Base-by-base conservation (phyloP, 2,888 invertebrate genomes). In the Labia minor region DNA sequence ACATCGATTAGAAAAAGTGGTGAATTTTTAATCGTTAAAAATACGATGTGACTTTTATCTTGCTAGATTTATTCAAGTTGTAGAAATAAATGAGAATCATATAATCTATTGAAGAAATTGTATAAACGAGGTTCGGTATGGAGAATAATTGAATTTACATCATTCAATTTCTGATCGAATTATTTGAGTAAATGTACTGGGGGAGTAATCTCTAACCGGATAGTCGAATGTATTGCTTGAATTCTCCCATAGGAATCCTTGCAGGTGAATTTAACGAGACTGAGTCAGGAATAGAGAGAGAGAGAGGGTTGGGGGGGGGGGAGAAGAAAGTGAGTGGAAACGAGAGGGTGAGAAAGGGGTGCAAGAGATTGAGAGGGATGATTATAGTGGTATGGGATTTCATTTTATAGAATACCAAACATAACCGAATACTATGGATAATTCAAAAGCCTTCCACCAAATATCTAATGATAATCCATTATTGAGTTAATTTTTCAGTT, bases 111-210 rank as follows among this genome's bases (percentile, higher is more conserved):
- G 26, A 26, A 26, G 26, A 26, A 26, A 26, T 26, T 26, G 26
- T 26, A 26, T 26, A 26, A 8, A 26, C 26, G 26, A 6, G 26
- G 8, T 3, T 3, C 8, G 26, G 26, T 26, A 26, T 26, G 3
- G 26, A 26, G 49, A 3, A 49, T 49, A 49, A 49, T 49, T 49
- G 49, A 49, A 49, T 49, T 49, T 49, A 14, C 49, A 49, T 49
- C 49, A 49, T 49, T 49, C 49, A 49, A 49, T 49, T 26, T 49
- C 49, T 49, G 49, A 49, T 49, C 49, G 49, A 49, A 49, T 49
- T 49, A 49, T 49, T 49, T 4, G 26, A 26, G 49, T 49, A 49
- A 14, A 49, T 49, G 49, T 4, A 14, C 49, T 14, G 49, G 26
- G 26, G 8, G 14, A 8, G 49, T 49, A 49, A 49, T 49, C 49